A percentile compares a stretch with the other conserved stretches of the same genome.
phyloP scores from a whole-genome alignment of 2,113 vertebrate genomes.

The Megaptera novaeangliae region DNA sequence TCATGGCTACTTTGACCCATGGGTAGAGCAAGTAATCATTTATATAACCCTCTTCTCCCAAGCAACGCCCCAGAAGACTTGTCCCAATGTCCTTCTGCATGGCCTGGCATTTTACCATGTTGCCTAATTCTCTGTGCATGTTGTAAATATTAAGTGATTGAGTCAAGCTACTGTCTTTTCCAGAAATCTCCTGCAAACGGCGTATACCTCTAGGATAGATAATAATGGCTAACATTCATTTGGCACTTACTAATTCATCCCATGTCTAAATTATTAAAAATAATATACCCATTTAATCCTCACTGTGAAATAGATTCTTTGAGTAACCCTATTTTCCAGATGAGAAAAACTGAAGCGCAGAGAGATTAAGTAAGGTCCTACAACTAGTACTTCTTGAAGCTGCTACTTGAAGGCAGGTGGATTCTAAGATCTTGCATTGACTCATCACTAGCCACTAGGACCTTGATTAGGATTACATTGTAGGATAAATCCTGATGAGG shows the following conservation, averaged over 20 bases:
- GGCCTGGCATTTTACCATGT: neutral
- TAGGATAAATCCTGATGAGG: neutral
- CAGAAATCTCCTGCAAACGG: neutral
- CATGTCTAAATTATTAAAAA: neutral
- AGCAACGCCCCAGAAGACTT: neutral
- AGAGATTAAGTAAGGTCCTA: neutral
- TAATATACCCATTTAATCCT: neutral
- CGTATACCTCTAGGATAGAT: neutral
- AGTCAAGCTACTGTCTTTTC: neutral
- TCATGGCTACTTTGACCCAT: neutral
- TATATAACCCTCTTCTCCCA: neutral
- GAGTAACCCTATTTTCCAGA: neutral
- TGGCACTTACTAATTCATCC: neutral
- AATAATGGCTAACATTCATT: neutral
- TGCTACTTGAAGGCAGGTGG: neutral
- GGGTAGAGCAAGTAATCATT: neutral
- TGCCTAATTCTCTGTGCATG: neutral
- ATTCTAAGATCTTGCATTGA: neutral
- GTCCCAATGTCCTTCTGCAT: neutral
- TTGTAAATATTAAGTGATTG: neutral
- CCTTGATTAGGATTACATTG: neutral
- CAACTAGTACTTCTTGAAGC: neutral
- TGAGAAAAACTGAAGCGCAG: neutral
- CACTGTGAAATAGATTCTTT: neutral
- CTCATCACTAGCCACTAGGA: neutral